Conservation (phyloP, 2,113 vertebrate genomes). For the Chlamydotis undulata region DNA sequence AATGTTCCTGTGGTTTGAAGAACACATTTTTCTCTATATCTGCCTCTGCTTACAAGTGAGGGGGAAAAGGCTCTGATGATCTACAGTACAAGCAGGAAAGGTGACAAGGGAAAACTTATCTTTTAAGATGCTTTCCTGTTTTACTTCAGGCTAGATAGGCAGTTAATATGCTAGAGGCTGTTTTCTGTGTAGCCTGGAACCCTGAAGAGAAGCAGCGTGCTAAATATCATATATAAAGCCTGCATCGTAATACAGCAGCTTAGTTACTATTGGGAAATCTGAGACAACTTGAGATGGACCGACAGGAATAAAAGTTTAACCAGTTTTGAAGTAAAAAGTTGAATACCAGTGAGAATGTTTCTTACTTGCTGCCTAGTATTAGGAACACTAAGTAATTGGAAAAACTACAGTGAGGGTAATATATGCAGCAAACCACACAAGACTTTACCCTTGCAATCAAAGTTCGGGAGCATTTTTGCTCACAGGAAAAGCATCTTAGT, state of each 20-base stretch:
- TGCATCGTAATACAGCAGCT: not conserved
- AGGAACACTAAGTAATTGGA: not conserved
- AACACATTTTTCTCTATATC: slow-evolving; percentile 25
- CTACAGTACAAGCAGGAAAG: slow-evolving; percentile 25
- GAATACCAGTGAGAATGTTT: not conserved
- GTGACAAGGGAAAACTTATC: slow-evolving; percentile 36
- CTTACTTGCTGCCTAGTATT: not conserved
- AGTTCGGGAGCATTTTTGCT: slow-evolving; percentile 22
- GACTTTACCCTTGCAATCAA: slow-evolving; percentile 21
- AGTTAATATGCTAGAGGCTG: slow-evolving; percentile 31
- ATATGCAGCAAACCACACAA: not conserved
- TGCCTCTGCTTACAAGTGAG: slow-evolving; percentile 5
- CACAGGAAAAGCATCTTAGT: slow-evolving; percentile 31
- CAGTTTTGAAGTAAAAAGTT: slow-evolving; percentile 23
- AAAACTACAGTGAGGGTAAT: not conserved
- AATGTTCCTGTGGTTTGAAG: not conserved
- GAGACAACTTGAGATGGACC: not conserved
- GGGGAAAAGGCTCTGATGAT: slow-evolving; percentile 35
- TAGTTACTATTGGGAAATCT: not conserved
- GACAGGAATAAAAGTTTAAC: not conserved
- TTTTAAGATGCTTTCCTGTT: slow-evolving; percentile 25
- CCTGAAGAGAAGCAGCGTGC: not conserved
- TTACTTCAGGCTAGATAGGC: slow-evolving; percentile 42
- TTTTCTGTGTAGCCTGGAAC: slow-evolving; percentile 35
- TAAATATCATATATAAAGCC: not conserved